These are phyloP conservation scores for Cheumatopsyche charites DNA, from an alignment of 1,140 invertebrate genomes.

Conservation along the genomic window DNA sequence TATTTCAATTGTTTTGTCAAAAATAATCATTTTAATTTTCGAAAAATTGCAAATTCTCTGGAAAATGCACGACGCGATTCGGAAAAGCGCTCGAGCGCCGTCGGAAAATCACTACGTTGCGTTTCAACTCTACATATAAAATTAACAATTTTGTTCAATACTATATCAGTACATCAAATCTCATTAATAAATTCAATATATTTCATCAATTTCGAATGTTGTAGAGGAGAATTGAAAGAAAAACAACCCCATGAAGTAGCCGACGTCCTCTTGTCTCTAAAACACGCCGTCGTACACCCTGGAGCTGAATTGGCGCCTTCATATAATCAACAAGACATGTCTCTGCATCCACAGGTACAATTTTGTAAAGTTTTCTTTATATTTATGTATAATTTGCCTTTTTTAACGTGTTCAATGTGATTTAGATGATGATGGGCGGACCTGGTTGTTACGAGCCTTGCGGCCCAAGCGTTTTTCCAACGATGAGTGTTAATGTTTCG, in stretches of 20 bases:
- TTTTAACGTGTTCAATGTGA: background rate
- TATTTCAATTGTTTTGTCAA: no score
- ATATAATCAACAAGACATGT: conserved; percentile 42
- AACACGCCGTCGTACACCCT: conserved; percentile 86
- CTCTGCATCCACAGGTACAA: conserved; percentile 44
- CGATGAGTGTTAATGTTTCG: conserved; percentile 95
- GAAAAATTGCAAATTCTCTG: no score
- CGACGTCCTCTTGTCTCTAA: conserved; percentile 83
- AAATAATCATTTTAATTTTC: no score
- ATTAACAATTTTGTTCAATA: no score
- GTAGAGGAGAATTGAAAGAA: conserved; percentile 47
- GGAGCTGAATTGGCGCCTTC: conserved; percentile 58
- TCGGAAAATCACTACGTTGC: no score
- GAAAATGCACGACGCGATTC: no score
- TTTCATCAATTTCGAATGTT: background rate
- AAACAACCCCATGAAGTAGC: conserved; percentile 65
- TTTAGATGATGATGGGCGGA: conserved; percentile 57
- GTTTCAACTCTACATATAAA: no score
- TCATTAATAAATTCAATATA: no score
- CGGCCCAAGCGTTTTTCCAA: conserved; percentile 71
- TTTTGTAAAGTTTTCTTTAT: background rate
- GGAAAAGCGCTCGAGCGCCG: no score
- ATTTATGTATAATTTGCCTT: no score
- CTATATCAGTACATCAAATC: no score
- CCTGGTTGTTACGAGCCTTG: conserved; percentile 60